Base-by-base conservation (phyloP, 2,113 vertebrate species). In the Daboia siamensis region DNA sequence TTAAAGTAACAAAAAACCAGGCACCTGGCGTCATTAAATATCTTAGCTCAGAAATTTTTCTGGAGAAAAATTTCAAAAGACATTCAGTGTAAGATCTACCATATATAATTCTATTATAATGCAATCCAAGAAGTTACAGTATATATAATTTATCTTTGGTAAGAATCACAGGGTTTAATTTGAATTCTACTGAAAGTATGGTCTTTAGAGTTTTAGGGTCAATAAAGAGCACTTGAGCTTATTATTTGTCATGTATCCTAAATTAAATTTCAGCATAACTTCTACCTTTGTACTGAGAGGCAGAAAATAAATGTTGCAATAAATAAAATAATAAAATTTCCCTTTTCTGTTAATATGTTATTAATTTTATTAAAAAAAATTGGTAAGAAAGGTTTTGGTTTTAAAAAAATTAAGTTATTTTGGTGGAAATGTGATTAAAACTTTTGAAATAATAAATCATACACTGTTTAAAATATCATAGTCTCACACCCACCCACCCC, bases 351-450 rank as follows among this genome's bases (percentile, higher is more conserved):
- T 91, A 57, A 87, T 95, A 94, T 92, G 88, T 92, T 64, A 87
- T 95, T 93, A 96, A 92, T 80, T 94, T 3, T 74, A 88, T 94
- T 97, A 93, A 86, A 94, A 94, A 94, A 15, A 93, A 55, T 90
- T 93, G 91, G 33, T 33, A 90, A 94, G 85, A 94, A 91, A 29
- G 55, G 95, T 95, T 95, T 96, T 90, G 7, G 51, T 93, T 97
- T 95, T 90, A 94, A 95, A 94, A 95, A 97, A 96, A 96, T 95
- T 94, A 96, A 94, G 48, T 33, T 95, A 91, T 93, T 93, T 21
- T 86, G 24, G 17, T 57, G 46, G 64, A 95, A 92, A 56, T 96
- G 95, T 97, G 94, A 96, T 97, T 97, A 96, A 97, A 96, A 85
- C 52, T 87, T 89, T 61, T 21, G 69, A 95, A 96, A 64, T 15